Evolutionary conservation across 2,888 invertebrate species (phyloP).

Genomic region (Athalia circularis): DNA sequence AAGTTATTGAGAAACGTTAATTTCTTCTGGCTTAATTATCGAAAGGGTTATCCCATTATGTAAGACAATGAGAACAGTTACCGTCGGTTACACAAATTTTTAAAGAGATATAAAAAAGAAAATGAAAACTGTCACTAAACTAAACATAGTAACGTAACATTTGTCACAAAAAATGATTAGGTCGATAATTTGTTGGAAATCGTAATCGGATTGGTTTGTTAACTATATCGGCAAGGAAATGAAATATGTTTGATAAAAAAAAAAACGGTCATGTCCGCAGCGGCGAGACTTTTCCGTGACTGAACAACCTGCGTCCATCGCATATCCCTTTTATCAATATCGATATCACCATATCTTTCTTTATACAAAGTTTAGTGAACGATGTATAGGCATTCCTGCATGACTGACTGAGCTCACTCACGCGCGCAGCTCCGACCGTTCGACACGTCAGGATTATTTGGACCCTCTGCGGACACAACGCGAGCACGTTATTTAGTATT

Average conservation of each 20-base stretch:
- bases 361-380: slow-evolving; percentile 18
- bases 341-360: slow-evolving; percentile 41
- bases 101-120: too few relatives aligned
- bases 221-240: not conserved
- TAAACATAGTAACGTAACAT: too few relatives aligned
- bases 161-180: too few relatives aligned
- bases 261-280: slow-evolving; percentile 19
- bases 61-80: too few relatives aligned
- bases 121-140: too few relatives aligned
- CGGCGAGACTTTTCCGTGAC: slow-evolving; percentile 35
- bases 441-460: slow-evolving; percentile 18
- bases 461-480: not conserved
- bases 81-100: too few relatives aligned
- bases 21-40: too few relatives aligned
- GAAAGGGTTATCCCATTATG: too few relatives aligned
- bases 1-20: too few relatives aligned
- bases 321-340: slow-evolving; percentile 41
- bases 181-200: too few relatives aligned
- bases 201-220: too few relatives aligned
- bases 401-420: slow-evolving; percentile 27
- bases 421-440: slow-evolving; percentile 6
- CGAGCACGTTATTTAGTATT: not conserved
- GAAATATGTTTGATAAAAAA: not conserved
- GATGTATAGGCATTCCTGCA: slow-evolving; percentile 5
- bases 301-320: slow-evolving; percentile 24